Base-by-base conservation (phyloP, 2,888 invertebrate species). In the Heliconius erato region DNA sequence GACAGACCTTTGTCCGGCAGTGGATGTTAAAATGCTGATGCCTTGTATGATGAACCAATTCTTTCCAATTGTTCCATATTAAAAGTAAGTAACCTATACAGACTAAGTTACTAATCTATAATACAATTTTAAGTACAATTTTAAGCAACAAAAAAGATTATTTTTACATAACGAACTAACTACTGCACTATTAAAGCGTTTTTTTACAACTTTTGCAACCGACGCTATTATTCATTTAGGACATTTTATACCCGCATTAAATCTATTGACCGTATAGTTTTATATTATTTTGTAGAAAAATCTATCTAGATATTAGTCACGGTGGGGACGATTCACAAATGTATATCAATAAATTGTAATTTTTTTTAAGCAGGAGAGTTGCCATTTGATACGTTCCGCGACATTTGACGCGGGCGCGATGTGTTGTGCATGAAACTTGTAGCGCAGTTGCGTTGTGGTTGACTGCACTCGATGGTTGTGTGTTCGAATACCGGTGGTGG, bases 341-440 rank as follows among this genome's bases (percentile, higher is more conserved):
- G 80, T 40, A 54, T 49, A 88, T 89, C 89, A 90, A 94, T 94
- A 94, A 94, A 94, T 93, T 89, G 89, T 91, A 90, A 85, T 90
- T 94, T 93, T 93, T 93, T 94, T 90, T 89, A 94, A 93, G 94
- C 91, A 91, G 91, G 90, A 90, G 89, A 23, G 79, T 74, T 79
- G 82, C 79, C 72, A 77, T 78, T 92, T 90, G 91, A 93, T 93
- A 93, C 92, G 95, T 95, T 94, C 92, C 94, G 92, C 90, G 87
- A 93, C 95, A 94, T 95, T 95, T 92, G 89, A 85, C 89, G 88
- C 90, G 91, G 90, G 88, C 89, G 89, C 91, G 90, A 91, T 93
- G 92, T 92, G 93, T 94, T 92, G 92, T 87, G 92, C 93, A 92
- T 93, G 92, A 92, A 93, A 94, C 90, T 90, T 26, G 54, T 28